Percentiles rank a stretch among this genome's conserved stretches.
phyloP scores from a whole-genome alignment of 2,797 vertebrate species.

The Prunella strophiata region DNA sequence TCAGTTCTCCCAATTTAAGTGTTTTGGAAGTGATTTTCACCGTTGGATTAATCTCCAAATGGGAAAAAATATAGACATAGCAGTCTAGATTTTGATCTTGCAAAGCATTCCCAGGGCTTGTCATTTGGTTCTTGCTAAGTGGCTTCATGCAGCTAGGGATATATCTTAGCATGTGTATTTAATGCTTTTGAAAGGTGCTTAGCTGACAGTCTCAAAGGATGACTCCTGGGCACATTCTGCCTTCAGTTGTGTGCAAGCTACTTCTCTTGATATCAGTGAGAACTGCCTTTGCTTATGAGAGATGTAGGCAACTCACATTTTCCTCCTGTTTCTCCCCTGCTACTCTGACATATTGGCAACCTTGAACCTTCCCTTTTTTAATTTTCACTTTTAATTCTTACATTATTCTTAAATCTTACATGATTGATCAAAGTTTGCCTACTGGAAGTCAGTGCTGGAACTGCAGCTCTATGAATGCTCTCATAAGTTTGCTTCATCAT shows the following conservation, averaged over 20 bases:
- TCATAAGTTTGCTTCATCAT: neutral
- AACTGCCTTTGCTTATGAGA: neutral
- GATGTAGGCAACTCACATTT: neutral
- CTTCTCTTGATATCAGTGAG: neutral
- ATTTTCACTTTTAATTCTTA: neutral
- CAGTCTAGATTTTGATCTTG: conserved; percentile 8
- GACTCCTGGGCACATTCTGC: neutral
- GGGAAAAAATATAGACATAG: neutral
- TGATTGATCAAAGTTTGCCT: neutral
- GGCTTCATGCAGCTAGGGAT: conserved; percentile 8
- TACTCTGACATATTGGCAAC: neutral
- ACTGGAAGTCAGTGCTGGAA: neutral
- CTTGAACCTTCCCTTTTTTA: neutral
- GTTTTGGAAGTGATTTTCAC: conserved; percentile 20
- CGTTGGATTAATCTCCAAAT: neutral
- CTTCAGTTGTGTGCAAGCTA: neutral
- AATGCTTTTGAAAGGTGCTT: conserved; percentile 35
- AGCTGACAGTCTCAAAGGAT: neutral
- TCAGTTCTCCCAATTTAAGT: neutral
- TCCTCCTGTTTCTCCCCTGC: neutral
- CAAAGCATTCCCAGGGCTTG: neutral
- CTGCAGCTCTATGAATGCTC: neutral
- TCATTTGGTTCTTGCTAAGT: conserved; percentile 33
- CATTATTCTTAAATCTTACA: neutral
- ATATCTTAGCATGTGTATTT: neutral